Evolutionary conservation across 2,113 vertebrate genomes (phyloP).

Genomic region (Corvus moneduloides): DNA sequence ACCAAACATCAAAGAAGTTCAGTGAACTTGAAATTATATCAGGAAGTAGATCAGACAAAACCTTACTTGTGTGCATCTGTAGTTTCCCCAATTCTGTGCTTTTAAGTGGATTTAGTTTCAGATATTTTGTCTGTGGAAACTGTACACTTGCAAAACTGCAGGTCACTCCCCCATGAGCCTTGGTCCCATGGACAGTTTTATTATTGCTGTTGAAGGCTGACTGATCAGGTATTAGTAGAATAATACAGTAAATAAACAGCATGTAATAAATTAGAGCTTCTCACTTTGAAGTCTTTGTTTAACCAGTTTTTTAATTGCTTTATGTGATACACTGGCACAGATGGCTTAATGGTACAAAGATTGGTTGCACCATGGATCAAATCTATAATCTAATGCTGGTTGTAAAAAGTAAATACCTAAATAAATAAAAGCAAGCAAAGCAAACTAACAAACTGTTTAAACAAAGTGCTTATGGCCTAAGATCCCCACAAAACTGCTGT

Average conservation of each 20-base stretch:
- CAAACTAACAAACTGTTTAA: neutral
- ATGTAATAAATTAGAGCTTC: constrained; percentile 36
- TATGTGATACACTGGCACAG: neutral
- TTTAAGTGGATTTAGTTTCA: constrained; percentile 59
- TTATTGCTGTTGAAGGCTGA: constrained; percentile 48
- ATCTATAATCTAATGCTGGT: neutral
- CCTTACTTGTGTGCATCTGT: neutral
- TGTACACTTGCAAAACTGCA: constrained; percentile 28
- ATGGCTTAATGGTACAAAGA: neutral
- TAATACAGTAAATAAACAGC: constrained; percentile 32
- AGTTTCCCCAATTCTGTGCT: constrained; percentile 21
- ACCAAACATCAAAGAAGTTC: constrained; percentile 56
- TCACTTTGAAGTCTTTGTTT: constrained; percentile 53
- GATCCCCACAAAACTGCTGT: neutral
- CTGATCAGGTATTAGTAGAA: constrained; percentile 30
- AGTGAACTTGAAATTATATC: constrained; percentile 62
- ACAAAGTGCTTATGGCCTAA: neutral
- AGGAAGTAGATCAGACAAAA: constrained; percentile 55
- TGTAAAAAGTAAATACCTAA: neutral
- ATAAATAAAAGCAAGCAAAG: neutral
- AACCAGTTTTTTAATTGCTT: constrained; percentile 17
- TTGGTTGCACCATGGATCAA: neutral
- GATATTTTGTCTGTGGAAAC: constrained; percentile 34
- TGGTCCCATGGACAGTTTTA: constrained; percentile 50
- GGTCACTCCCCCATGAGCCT: constrained; percentile 16